These are phyloP conservation scores for Heterodera filipjevi DNA, from an alignment of 2,888 invertebrate species.

Conservation along the genomic window DNA sequence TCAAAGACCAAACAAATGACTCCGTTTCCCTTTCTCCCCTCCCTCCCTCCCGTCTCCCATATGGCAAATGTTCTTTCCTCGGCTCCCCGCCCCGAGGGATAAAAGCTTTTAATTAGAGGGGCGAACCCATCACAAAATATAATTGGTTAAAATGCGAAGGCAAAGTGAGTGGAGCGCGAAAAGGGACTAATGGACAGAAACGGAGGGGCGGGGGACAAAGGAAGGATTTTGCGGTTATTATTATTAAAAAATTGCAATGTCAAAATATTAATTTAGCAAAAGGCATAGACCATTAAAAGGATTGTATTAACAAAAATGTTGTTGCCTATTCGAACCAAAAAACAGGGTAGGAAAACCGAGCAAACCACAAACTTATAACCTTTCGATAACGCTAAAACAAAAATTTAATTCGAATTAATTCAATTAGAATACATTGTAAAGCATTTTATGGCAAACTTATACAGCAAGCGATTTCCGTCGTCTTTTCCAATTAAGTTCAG, in stretches of 20 bases:
- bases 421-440: no score
- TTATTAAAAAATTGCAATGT: neutral
- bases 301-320: no score
- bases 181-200: neutral
- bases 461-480: no score
- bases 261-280: neutral
- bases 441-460: no score
- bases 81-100: neutral
- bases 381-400: no score
- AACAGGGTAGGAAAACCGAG: no score
- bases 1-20: conserved; percentile 10
- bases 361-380: no score
- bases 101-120: conserved; percentile 11
- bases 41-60: neutral
- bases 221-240: neutral
- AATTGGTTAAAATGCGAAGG: conserved; percentile 7
- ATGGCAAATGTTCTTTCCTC: conserved; percentile 5
- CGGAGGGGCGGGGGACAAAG: neutral
- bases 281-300: no score
- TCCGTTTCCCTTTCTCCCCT: no score
- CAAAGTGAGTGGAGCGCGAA: conserved; percentile 9
- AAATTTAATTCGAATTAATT: no score
- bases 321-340: no score
- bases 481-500: no score
- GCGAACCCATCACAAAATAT: neutral